Percentiles rank a stretch among this genome's conserved stretches.
These are phyloP conservation scores for Drosophila fungiperda DNA, from an alignment of 2,888 invertebrate species.

Conservation along the genomic window DNA sequence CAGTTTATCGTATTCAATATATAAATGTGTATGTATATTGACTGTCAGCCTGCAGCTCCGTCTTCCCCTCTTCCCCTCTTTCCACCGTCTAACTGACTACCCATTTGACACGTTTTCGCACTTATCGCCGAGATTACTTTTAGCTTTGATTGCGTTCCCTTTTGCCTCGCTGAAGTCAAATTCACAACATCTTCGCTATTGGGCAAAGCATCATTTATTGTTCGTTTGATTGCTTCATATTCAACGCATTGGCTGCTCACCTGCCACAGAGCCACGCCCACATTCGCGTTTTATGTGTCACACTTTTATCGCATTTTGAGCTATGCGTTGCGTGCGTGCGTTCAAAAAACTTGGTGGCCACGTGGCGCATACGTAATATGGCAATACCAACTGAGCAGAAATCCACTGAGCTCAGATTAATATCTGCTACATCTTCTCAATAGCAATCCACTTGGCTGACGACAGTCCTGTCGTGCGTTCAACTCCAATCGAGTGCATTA, in stretches of 20 bases:
- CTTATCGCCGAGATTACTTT: slow-evolving; percentile 81
- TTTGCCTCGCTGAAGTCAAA: slow-evolving; percentile 12
- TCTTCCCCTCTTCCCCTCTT: neutral
- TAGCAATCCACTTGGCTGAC: slow-evolving; percentile 27
- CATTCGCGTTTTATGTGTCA: slow-evolving; percentile 59
- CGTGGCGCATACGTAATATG: slow-evolving; percentile 71
- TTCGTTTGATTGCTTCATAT: slow-evolving; percentile 78
- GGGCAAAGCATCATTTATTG: slow-evolving; percentile 62
- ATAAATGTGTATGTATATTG: slow-evolving; percentile 47
- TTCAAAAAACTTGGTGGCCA: slow-evolving; percentile 38
- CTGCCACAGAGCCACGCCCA: slow-evolving; percentile 27
- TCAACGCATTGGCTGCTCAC: slow-evolving; percentile 35
- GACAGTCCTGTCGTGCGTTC: slow-evolving; percentile 45
- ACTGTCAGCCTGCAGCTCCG: slow-evolving; percentile 32
- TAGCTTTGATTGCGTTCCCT: slow-evolving; percentile 74
- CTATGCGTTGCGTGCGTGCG: slow-evolving; percentile 69
- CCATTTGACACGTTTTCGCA: slow-evolving; percentile 77
- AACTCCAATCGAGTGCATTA: slow-evolving; percentile 64
- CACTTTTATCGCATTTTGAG: slow-evolving; percentile 78
- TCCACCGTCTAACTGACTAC: slow-evolving; percentile 13
- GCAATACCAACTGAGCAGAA: slow-evolving; percentile 6
- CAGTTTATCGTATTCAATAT: slow-evolving; percentile 35
- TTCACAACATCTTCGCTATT: slow-evolving; percentile 24
- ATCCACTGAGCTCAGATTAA: slow-evolving; percentile 38
- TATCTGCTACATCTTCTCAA: slow-evolving; percentile 59